Percentiles rank a stretch among this genome's conserved stretches.
Evolutionary conservation across 2,888 invertebrate genomes (phyloP).

Genomic region (Leptopterna dolabrata): DNA sequence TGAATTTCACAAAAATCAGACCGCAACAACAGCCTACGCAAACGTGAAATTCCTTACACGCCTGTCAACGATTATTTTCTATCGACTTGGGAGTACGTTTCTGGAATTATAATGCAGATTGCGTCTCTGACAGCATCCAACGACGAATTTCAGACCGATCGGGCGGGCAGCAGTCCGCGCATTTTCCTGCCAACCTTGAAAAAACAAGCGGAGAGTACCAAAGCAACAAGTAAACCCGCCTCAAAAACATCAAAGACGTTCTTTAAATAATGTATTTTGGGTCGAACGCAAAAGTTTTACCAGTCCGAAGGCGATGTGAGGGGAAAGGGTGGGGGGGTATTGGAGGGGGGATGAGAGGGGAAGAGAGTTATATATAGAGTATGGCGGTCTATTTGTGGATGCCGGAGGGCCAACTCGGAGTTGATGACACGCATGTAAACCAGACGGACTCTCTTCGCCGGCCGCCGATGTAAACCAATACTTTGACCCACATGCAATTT

Average conservation of each 20-base stretch:
- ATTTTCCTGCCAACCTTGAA: no score
- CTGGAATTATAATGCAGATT: no score
- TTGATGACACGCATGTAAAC: conserved; percentile 11
- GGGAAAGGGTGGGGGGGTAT: background rate
- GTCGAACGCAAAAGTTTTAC: background rate
- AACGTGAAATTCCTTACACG: no score
- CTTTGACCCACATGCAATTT: background rate
- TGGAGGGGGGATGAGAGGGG: background rate
- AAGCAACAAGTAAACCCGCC: background rate
- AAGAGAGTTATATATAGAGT: background rate
- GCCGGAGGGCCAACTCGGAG: background rate
- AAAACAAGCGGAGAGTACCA: background rate
- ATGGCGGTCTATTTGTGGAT: background rate
- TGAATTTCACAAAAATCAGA: no score
- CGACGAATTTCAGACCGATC: no score
- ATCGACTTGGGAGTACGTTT: no score
- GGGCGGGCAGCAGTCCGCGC: no score
- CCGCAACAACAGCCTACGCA: no score
- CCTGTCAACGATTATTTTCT: no score
- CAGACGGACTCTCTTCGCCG: background rate
- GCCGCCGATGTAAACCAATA: background rate
- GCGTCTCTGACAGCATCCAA: no score
- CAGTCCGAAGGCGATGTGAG: no score
- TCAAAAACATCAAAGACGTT: background rate
- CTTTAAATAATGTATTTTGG: conserved; percentile 19